These are phyloP conservation scores for Chascanopsetta lugubris DNA, from an alignment of 2,113 vertebrate species.

Conservation along the genomic window DNA sequence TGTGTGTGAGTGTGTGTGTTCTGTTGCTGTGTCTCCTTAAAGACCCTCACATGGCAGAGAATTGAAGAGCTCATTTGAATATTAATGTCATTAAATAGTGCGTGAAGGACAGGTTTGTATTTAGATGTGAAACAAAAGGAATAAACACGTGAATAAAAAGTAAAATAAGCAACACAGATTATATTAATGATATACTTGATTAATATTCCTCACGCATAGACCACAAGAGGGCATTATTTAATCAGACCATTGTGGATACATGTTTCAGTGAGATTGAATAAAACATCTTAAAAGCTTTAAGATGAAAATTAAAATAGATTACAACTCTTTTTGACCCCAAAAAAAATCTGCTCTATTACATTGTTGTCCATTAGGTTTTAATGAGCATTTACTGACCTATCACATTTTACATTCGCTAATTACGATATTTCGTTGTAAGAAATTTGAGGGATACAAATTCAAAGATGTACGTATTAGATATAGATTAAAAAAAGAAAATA, in stretches of 20 bases:
- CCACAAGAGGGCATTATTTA: conserved; percentile 62
- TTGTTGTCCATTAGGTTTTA: too few species aligned
- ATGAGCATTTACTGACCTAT: neutral
- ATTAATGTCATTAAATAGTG: neutral
- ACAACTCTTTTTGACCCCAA: too few species aligned
- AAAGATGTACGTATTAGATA: too few species aligned
- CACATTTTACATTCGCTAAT: too few species aligned
- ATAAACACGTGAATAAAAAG: neutral
- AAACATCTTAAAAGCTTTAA: neutral
- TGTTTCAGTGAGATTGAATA: conserved; percentile 4
- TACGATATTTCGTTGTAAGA: too few species aligned
- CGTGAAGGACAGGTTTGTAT: neutral
- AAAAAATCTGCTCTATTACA: too few species aligned
- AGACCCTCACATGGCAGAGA: neutral
- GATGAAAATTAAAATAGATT: neutral
- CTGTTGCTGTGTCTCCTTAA: conserved; percentile 10
- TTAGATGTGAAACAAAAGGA: neutral
- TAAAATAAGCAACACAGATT: too few species aligned
- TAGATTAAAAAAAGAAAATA: neutral
- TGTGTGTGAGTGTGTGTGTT: conserved; percentile 16
- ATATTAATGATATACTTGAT: neutral
- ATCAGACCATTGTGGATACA: conserved; percentile 26
- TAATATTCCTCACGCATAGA: conserved; percentile 33
- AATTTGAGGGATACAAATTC: too few species aligned
- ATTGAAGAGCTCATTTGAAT: neutral